Evolutionary conservation across 2,113 vertebrate genomes (phyloP), one percentile per base, ranked within the genome.

Genomic region (Hippoglossus stenolepis): DNA sequence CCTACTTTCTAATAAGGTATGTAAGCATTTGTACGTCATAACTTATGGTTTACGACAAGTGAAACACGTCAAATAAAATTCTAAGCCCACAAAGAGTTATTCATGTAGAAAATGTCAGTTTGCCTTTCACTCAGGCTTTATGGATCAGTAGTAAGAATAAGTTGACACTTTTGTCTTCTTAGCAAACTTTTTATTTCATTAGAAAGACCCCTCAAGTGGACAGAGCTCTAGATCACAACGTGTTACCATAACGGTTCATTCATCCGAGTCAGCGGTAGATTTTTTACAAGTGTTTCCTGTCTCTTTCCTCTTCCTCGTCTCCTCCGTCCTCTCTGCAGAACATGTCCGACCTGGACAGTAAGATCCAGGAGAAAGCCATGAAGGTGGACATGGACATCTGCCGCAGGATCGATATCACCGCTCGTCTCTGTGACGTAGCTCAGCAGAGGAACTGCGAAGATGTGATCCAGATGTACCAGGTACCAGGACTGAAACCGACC

Each of bases 311-410:
- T 17, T 47, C 45, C 45, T 47, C 45, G 45, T 17, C 45, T 12
- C 17, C 20, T 49, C 35, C 26, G 15, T 20, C 20, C 15, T 70
- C n/a, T 47, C 24, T 65, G 75, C 85, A 99, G 98, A 97, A 99
- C 87, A 89, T 98, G 87, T 96, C 96, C 0, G 98, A 99, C 31
- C 89, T 99, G 90, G 97, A 99, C 93, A 97, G 95, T 57, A 99
- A 98, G 93, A 99, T 99, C 89, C 98, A 99, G 92, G 98, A 99
- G 90, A 99, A 99, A 82, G 98, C 98, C 86, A 99, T 98, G 97
- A 98, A 97, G 80, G 98, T 99, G 71, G 98, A 99, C 87, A 99
- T 99, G 98, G 98, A 99, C 92, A 99, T 99, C 90, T 99, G 98
- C 89, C 95, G 98, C 26, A 95, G 98, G 77, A 99, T 99, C 0